Base-by-base conservation (phyloP, 2,113 vertebrate genomes). In the Piprites chloris region DNA sequence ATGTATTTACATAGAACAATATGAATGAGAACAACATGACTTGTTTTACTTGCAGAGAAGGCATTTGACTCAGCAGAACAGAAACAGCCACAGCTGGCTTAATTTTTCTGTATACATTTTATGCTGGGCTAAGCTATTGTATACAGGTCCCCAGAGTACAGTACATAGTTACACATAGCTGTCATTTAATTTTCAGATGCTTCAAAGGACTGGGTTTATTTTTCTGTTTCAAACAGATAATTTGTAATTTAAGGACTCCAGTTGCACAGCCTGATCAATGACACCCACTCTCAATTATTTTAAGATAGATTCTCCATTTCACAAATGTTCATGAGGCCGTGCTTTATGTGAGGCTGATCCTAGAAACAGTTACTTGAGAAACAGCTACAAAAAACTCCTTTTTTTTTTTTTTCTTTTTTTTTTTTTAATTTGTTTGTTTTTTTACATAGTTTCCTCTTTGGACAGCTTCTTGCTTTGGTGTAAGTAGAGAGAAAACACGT, bases 61-160 rank as follows among this genome's bases (percentile, higher is more conserved):
- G 52, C 55, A 59, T 67, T 63, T 93, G 92, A 90, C 79, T 95
- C 95, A 95, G 93, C 96, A 96, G 75, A 91, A 97, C 61, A 96
- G 56, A 91, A 92, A 88, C 52, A 86, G 35, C 66, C 91, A 88
- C 87, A 94, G 82, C 39, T 93, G 82, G 33, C 68, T 95, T 76
- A 22, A 68, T 62, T 91, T 86, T 52, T 66, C 32, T 42, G 44
- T 42, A 50, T 33, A 73, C 22, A 47, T 66, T 93, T 94, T 91
- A 85, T 85, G 67, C 72, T 86, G 58, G 47, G 39, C 67, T 90
- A 84, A 93, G 44, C 59, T 86, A 73, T 2, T 81, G 61, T 47
- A 80, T 26, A 65, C 63, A 84, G 61, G 90, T 72, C 82, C 56
- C 83, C 44, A 42, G 79, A 80, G 75, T 20, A 62, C 0, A 73